Base-by-base conservation (phyloP, 2,888 invertebrate species). In the Linnaemya vulpina region DNA sequence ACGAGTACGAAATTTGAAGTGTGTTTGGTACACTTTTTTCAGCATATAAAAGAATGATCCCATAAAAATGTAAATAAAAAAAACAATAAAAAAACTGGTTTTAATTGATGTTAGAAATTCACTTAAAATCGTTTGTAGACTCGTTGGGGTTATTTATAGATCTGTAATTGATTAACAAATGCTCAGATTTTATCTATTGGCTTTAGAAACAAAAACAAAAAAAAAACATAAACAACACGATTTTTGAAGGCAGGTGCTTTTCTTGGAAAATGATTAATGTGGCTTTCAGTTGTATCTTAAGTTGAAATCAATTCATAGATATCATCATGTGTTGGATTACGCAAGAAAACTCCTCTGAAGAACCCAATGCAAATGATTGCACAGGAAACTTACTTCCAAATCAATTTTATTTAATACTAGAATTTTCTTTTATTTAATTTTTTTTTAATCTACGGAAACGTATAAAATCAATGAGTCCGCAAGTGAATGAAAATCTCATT, bases 151-250 rank as follows among this genome's bases (percentile, higher is more conserved):
- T 70, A 63, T 71, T 76, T 63, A 35, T 63, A 63, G 63, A 65
- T 76, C 38, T 53, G 43, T 81, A 85, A 85, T 85, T 85, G 81
- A 85, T 85, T 85, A 85, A 70, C 81, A 68, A 78, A 58, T 75
- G 68, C 46, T 70, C 63, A 68, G 74, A 78, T 74, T 74, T 55
- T 77, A 85, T 74, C 81, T 62, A 46, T 58, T 13, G 38, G 60
- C 68, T 68, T 17, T 35, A n/a, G n/a, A 9, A 67, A 5, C 30
- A 30, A 30, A 30, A 30, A 30, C 2, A 30, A 30, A 30, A 3
- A 30, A 30, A 5, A 30, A 58, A 17, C n/a, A n/a, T n/a, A 3
- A 65, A n/a, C 4, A 35, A 20, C 30, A 30, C 13, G 4, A 22
- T n/a, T 15, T 22, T 38, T 38, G n/a, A 58, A 17, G 38, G 49